Evolutionary conservation across 1,140 invertebrate genomes (phyloP).

Genomic region (Ruditapes philippinarum): DNA sequence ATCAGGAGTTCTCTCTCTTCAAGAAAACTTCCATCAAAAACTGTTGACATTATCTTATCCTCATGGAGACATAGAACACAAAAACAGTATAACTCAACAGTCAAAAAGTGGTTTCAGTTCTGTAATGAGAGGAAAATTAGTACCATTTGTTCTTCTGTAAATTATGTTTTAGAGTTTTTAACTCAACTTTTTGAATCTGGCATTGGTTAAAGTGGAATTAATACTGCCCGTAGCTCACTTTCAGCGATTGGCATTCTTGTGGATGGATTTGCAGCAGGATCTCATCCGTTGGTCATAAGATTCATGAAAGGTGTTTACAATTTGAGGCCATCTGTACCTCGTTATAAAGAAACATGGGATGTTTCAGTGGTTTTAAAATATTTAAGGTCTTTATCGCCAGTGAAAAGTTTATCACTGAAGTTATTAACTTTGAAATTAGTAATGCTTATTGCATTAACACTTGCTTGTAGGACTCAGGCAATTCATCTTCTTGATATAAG

Average conservation of each 20-base stretch:
- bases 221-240: background rate
- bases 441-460: background rate
- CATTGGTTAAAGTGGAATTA: background rate
- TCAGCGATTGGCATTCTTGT: background rate
- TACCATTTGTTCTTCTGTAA: conserved; percentile 12
- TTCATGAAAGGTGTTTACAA: conserved; percentile 45
- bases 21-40: background rate
- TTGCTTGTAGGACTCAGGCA: background rate
- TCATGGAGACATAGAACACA: conserved; percentile 57
- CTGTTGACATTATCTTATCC: conserved; percentile 16
- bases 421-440: background rate
- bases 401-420: background rate
- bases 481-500: conserved; percentile 24
- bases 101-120: conserved; percentile 62
- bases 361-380: background rate
- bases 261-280: background rate
- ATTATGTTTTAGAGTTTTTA: background rate
- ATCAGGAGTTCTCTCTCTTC: conserved; percentile 44
- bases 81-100: conserved; percentile 58
- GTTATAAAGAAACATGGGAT: conserved; percentile 63
- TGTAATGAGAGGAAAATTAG: conserved; percentile 24
- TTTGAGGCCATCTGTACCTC: conserved; percentile 32
- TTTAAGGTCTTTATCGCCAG: background rate
- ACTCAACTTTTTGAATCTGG: background rate
- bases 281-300: conserved; percentile 51